A percentile compares a stretch with the other conserved stretches of the same genome.
Evolutionary conservation across 1,140 invertebrate species (phyloP).

Genomic region (Eciton burchellii): DNA sequence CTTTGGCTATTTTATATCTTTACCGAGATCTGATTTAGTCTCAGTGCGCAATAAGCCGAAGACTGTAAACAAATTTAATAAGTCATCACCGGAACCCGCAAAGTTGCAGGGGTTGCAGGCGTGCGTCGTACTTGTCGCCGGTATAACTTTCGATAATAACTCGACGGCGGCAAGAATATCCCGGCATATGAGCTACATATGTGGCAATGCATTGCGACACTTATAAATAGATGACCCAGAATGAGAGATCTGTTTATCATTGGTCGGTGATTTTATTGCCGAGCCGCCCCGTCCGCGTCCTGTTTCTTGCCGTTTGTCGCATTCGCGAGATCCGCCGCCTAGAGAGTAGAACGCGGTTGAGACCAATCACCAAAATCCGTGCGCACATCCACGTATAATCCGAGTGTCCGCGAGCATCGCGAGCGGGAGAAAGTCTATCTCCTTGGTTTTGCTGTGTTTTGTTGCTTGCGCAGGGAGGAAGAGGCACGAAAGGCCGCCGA

Average conservation of each 20-base stretch:
- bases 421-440: slow-evolving; percentile 45
- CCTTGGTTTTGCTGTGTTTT: slow-evolving; percentile 47
- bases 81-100: slow-evolving; percentile 16
- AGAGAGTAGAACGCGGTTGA: slow-evolving; percentile 19
- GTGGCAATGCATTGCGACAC: slow-evolving; percentile 76
- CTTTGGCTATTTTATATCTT: background rate
- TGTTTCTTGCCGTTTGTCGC: slow-evolving; percentile 57
- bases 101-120: background rate
- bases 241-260: slow-evolving; percentile 79
- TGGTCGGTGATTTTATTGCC: slow-evolving; percentile 76
- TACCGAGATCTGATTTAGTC: slow-evolving; percentile 11
- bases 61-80: slow-evolving; percentile 22
- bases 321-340: slow-evolving; percentile 59
- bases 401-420: slow-evolving; percentile 6
- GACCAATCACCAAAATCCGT: slow-evolving; percentile 21
- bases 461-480: slow-evolving; percentile 80
- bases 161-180: slow-evolving; percentile 68
- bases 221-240: slow-evolving; percentile 82
- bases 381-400: slow-evolving; percentile 24
- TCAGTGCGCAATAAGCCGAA: slow-evolving; percentile 13
- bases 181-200: slow-evolving; percentile 67
- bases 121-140: slow-evolving; percentile 33
- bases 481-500: slow-evolving; percentile 78
- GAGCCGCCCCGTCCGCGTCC: slow-evolving; percentile 58
- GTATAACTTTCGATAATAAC: slow-evolving; percentile 49